Evolutionary conservation across 2,113 vertebrate species (phyloP).

Genomic region (Garra rufa): DNA sequence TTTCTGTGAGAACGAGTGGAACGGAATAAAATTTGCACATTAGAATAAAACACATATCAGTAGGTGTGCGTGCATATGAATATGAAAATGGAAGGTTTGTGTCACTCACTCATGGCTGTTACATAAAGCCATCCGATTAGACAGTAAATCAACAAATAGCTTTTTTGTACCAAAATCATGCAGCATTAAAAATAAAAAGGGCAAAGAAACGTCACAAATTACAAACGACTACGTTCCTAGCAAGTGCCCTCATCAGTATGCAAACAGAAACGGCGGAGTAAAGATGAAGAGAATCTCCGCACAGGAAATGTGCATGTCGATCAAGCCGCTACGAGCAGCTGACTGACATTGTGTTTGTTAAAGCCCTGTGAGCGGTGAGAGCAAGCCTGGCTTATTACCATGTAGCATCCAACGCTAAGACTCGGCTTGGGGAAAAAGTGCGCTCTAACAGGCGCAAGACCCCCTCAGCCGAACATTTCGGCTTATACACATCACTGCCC

Average conservation of each 20-base stretch:
- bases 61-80: constrained; percentile 15
- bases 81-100: background rate
- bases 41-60: constrained; percentile 30
- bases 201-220: constrained; percentile 29
- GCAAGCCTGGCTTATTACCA: constrained; percentile 56
- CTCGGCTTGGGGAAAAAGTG: constrained; percentile 59
- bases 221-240: background rate
- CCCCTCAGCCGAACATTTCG: constrained; percentile 68
- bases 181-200: background rate
- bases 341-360: constrained; percentile 54
- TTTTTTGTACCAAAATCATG: background rate
- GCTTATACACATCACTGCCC: constrained; percentile 78
- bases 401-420: constrained; percentile 61
- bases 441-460: constrained; percentile 65
- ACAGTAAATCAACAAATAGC: background rate
- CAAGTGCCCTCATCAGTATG: constrained; percentile 38
- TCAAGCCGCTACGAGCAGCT: constrained; percentile 45
- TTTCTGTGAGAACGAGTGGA: constrained; percentile 50
- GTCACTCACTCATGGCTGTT: background rate
- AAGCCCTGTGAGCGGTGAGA: constrained; percentile 40
- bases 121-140: background rate
- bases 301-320: constrained; percentile 40
- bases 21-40: constrained; percentile 54
- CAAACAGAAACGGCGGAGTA: constrained; percentile 25
- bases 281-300: constrained; percentile 25